A percentile compares a stretch with the other conserved stretches of the same genome.
Evolutionary conservation across 2,888 invertebrate genomes (phyloP).

Genomic region (Drosophila siamana): DNA sequence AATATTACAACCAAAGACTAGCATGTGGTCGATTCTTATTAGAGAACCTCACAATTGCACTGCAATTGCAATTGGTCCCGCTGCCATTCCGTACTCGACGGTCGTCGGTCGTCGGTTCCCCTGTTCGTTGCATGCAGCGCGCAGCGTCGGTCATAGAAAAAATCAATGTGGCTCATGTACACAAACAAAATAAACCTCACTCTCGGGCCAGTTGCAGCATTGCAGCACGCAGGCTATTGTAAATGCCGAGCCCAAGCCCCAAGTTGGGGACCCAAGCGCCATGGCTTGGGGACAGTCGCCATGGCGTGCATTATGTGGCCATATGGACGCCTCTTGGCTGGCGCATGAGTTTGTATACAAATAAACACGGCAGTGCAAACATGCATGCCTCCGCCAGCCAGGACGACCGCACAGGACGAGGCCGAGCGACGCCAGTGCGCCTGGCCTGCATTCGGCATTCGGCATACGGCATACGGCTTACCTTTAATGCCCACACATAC

Average conservation of each 20-base stretch:
- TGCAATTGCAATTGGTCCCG: slow-evolving; percentile 10
- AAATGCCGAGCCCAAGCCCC: neutral
- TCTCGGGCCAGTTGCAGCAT: slow-evolving; percentile 48
- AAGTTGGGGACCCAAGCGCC: neutral
- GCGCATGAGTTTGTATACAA: slow-evolving; percentile 70
- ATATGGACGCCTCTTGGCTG: slow-evolving; percentile 60
- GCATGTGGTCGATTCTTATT: slow-evolving; percentile 51
- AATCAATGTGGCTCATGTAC: slow-evolving; percentile 66
- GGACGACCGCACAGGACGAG: no score
- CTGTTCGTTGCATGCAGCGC: no score
- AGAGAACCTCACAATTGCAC: slow-evolving; percentile 22
- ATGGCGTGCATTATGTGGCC: slow-evolving; percentile 73
- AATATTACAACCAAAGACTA: no score
- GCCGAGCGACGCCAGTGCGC: no score
- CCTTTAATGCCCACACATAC: slow-evolving; percentile 70
- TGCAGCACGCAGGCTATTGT: slow-evolving; percentile 26
- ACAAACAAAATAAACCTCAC: slow-evolving; percentile 37
- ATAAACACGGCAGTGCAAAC: slow-evolving; percentile 75
- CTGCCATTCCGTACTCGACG: no score
- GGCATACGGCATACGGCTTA: slow-evolving; percentile 33
- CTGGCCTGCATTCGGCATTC: slow-evolving; percentile 58
- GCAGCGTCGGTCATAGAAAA: slow-evolving; percentile 56
- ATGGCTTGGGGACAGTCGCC: slow-evolving; percentile 36
- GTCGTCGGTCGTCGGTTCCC: no score
- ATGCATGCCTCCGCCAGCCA: no score